These are phyloP conservation scores for Plectrocnemia conspersa DNA, from an alignment of 1,140 invertebrate genomes.

Conservation along the genomic window DNA sequence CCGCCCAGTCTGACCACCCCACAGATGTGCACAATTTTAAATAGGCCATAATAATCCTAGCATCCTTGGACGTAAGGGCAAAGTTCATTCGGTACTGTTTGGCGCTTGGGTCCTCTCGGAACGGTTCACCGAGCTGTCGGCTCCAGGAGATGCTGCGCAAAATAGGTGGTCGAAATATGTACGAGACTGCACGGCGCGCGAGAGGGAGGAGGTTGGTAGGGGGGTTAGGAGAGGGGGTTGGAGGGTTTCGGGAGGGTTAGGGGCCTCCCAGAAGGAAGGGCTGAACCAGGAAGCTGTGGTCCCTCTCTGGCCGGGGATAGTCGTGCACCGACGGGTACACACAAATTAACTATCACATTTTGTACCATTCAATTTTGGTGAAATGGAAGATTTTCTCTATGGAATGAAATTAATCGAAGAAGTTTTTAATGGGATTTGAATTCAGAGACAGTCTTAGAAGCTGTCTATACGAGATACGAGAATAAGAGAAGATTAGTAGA, in stretches of 20 bases:
- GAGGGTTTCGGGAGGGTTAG: constrained; percentile 30
- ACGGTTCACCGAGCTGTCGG: constrained; percentile 43
- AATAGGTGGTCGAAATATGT: constrained; percentile 51
- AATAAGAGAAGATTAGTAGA: no score
- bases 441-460: no score
- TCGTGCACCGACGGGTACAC: constrained; percentile 11
- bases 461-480: no score
- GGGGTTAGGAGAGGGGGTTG: constrained; percentile 29
- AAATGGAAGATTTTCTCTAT: no score
- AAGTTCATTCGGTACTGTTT: neutral
- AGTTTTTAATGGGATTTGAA: no score
- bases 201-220: constrained; percentile 32
- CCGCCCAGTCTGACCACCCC: neutral
- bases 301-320: constrained; percentile 7
- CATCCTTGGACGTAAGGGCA: no score
- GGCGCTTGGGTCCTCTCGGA: constrained; percentile 39
- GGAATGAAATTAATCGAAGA: no score
- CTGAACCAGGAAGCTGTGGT: neutral
- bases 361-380: no score
- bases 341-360: no score
- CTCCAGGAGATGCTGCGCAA: constrained; percentile 54
- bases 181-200: constrained; percentile 52
- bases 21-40: no score
- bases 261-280: neutral
- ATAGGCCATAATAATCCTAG: no score